These are phyloP conservation scores for Drosophila prolongata DNA, from an alignment of 2,888 invertebrate genomes.

Conservation along the genomic window DNA sequence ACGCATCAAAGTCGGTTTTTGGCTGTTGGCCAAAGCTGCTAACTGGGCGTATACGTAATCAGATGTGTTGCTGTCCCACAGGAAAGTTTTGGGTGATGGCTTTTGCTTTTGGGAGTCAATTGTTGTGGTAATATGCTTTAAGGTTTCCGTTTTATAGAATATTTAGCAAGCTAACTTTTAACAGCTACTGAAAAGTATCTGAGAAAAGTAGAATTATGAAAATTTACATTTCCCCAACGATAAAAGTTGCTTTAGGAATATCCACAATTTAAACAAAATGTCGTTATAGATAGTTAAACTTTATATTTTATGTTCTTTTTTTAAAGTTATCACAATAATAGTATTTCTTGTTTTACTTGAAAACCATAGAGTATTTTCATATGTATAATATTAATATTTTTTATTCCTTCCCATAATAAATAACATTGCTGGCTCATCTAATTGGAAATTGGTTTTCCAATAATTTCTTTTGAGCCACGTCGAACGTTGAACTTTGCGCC, in stretches of 20 bases:
- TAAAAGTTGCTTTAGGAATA: background rate
- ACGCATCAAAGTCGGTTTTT: slow-evolving; percentile 57
- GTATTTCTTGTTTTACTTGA: background rate
- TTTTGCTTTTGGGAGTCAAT: slow-evolving; percentile 31
- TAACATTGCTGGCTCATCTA: no score
- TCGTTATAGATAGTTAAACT: no score
- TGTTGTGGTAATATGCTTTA: slow-evolving; percentile 24
- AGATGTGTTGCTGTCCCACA: slow-evolving; percentile 28
- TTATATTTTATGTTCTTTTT: no score
- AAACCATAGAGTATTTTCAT: background rate
- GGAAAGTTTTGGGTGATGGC: slow-evolving; percentile 26
- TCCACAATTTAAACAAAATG: background rate
- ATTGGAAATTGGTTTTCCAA: slow-evolving; percentile 55
- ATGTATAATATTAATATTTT: no score
- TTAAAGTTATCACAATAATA: no score
- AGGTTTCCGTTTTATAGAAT: slow-evolving; percentile 9
- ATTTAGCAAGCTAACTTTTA: slow-evolving; percentile 11
- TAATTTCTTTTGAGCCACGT: slow-evolving; percentile 23
- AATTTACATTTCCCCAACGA: background rate
- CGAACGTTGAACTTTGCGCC: slow-evolving; percentile 69
- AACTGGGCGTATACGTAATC: slow-evolving; percentile 60
- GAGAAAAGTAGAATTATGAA: background rate
- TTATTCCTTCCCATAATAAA: no score
- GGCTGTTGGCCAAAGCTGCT: slow-evolving; percentile 54
- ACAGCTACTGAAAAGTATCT: slow-evolving; percentile 16